phyloP scores from a whole-genome alignment of 2,113 vertebrate species.

The Chloropsis hardwickii region DNA sequence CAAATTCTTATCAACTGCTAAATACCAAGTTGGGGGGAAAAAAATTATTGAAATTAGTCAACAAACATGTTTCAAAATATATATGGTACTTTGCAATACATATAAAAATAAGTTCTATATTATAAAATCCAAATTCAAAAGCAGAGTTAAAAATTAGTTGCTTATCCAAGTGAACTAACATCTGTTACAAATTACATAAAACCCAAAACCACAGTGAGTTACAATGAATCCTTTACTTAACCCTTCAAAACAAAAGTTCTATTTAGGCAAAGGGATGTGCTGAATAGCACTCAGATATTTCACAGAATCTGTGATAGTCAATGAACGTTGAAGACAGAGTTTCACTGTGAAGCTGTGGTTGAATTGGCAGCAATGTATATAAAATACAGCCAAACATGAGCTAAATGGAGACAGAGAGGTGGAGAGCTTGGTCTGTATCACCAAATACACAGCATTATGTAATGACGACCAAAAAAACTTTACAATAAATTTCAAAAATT shows the following conservation, averaged over 20 bases:
- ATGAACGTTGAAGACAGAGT: constrained; percentile 8
- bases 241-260: constrained; percentile 26
- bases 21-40: background rate
- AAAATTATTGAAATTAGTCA: background rate
- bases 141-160: constrained; percentile 20
- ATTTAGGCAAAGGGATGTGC: constrained; percentile 10
- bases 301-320: background rate
- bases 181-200: constrained; percentile 60
- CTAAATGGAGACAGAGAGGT: background rate
- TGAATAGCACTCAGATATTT: background rate
- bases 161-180: constrained; percentile 29
- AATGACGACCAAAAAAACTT: background rate
- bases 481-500: background rate
- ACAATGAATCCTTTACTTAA: constrained; percentile 22
- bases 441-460: background rate
- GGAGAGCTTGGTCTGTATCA: background rate
- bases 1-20: background rate
- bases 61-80: background rate
- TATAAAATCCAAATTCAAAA: constrained; percentile 28
- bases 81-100: background rate
- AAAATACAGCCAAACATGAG: background rate
- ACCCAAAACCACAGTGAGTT: background rate
- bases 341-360: background rate
- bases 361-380: background rate
- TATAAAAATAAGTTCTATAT: background rate